Evolutionary conservation across 2,113 vertebrate species (phyloP).

Genomic region (Galeopterus variegatus): DNA sequence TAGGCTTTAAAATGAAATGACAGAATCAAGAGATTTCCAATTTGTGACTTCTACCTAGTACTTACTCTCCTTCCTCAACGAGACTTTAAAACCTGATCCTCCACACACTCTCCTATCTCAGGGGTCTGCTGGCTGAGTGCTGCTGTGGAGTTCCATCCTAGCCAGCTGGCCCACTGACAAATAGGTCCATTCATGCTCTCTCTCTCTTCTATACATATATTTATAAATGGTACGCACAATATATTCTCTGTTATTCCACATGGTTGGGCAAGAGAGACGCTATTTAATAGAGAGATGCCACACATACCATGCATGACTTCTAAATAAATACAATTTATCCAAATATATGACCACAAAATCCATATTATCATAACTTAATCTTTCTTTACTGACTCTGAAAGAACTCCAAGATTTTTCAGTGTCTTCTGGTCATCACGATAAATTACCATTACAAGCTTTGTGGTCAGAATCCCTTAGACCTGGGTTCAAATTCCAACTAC

Average conservation of each 20-base stretch:
- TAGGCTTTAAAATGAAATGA: slow-evolving; percentile 21
- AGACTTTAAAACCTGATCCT: slow-evolving; percentile 38
- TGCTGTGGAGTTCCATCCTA: not conserved
- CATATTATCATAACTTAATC: slow-evolving; percentile 48
- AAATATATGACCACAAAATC: slow-evolving; percentile 67
- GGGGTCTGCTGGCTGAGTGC: not conserved
- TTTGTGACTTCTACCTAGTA: not conserved
- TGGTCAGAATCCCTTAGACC: not conserved
- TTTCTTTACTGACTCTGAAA: slow-evolving; percentile 51
- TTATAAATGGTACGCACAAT: slow-evolving; percentile 77
- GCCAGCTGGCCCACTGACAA: slow-evolving; percentile 52
- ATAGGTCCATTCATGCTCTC: slow-evolving; percentile 60
- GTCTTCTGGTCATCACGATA: not conserved
- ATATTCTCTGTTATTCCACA: slow-evolving; percentile 67
- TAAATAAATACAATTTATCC: slow-evolving; percentile 61
- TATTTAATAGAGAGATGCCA: slow-evolving; percentile 60
- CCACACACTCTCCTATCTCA: not conserved
- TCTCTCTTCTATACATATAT: slow-evolving; percentile 64
- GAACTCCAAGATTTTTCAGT: not conserved
- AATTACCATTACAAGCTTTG: not conserved
- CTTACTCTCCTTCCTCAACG: not conserved
- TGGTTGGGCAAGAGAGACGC: slow-evolving; percentile 44
- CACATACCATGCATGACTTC: slow-evolving; percentile 64
- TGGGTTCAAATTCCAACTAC: slow-evolving; percentile 9
- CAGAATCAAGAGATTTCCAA: slow-evolving; percentile 18